Evolutionary conservation across 1,140 invertebrate genomes (phyloP).

Genomic region (Teleopsis dalmanni): DNA sequence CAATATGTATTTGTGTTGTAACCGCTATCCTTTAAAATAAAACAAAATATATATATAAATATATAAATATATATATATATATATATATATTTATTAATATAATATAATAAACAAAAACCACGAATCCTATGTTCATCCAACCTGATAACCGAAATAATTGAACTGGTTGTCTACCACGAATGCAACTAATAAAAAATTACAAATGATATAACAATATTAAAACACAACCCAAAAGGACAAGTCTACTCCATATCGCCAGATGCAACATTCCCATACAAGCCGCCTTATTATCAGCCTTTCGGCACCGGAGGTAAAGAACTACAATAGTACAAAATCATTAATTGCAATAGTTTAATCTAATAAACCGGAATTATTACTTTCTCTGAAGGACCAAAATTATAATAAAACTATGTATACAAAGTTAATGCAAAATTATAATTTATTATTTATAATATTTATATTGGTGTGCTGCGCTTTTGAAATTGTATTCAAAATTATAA

Average conservation of each 20-base stretch:
- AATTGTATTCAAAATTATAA: too few species aligned
- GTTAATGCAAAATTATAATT: too few species aligned
- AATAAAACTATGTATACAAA: too few species aligned
- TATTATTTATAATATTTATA: too few species aligned
- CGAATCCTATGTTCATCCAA: not conserved
- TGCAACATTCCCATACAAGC: conserved; percentile 47
- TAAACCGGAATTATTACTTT: not conserved
- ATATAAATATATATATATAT: not conserved
- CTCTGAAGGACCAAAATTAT: too few species aligned
- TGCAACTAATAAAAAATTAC: not conserved
- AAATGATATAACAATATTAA: conserved; percentile 14
- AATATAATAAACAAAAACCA: conserved; percentile 9
- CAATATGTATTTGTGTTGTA: conserved; percentile 9
- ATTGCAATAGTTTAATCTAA: not conserved
- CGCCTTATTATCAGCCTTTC: conserved; percentile 46
- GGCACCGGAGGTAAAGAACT: conserved; percentile 47
- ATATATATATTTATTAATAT: conserved; percentile 3
- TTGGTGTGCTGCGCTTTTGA: too few species aligned
- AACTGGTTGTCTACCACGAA: not conserved
- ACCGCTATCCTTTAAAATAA: conserved; percentile 1
- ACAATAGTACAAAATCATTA: conserved; percentile 1
- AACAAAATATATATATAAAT: conserved; percentile 5
- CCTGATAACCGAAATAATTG: too few species aligned
- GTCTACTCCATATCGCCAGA: conserved; percentile 52
- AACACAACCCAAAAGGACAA: conserved; percentile 50